phyloP scores from a whole-genome alignment of 2,888 invertebrate genomes.

The Dynastes maya region DNA sequence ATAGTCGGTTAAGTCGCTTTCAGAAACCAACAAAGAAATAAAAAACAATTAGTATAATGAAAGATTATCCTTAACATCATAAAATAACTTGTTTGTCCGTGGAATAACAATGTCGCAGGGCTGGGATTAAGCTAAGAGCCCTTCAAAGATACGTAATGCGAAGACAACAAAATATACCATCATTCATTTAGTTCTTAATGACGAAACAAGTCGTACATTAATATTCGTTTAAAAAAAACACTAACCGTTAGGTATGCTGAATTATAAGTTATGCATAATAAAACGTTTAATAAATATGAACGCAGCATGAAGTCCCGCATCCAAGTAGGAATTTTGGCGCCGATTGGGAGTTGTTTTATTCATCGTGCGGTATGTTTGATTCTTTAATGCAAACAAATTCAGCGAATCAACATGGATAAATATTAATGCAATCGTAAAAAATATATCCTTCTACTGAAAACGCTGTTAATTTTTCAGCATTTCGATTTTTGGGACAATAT shows the following conservation, averaged over 20 bases:
- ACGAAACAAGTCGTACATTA: constrained; percentile 12
- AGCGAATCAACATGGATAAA: too few relatives aligned
- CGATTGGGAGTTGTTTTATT: neutral
- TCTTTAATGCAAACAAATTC: too few relatives aligned
- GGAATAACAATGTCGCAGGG: neutral
- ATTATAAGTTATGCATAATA: constrained; percentile 40
- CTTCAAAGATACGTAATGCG: neutral
- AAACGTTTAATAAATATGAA: constrained; percentile 18
- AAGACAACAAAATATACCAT: constrained; percentile 12
- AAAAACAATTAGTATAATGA: neutral
- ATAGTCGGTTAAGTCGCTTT: neutral
- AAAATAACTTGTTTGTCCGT: neutral
- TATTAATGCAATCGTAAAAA: too few relatives aligned
- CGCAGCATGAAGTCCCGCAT: neutral
- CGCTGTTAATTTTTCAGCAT: too few relatives aligned
- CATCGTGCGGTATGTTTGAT: too few relatives aligned
- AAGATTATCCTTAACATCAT: neutral
- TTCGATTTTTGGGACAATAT: too few relatives aligned
- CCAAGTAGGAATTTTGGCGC: constrained; percentile 14
- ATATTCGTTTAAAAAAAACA: constrained; percentile 7
- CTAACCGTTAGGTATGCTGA: constrained; percentile 29
- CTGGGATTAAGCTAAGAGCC: neutral
- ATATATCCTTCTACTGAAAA: too few relatives aligned
- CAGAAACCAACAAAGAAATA: neutral
- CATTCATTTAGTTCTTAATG: constrained; percentile 9